Conservation (phyloP, 2,113 vertebrate genomes). For the Eclectus roratus region DNA sequence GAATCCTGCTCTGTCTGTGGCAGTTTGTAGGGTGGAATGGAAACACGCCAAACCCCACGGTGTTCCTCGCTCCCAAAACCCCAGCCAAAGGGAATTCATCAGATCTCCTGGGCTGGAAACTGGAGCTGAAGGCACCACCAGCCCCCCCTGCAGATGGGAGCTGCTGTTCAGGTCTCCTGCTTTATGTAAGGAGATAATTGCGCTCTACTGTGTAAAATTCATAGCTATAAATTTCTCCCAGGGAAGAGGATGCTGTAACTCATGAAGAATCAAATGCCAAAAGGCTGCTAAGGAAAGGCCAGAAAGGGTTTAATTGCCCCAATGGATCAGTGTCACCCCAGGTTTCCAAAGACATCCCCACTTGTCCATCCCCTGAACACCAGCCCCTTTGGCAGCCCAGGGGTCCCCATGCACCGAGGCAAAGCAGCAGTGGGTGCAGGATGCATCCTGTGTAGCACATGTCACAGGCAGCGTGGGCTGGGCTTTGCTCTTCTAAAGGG, state of each 20-base stretch:
- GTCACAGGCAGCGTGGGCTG: background rate
- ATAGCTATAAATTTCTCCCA: background rate
- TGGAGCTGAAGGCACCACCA: too few relatives aligned
- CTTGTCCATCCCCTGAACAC: rapidly evolving
- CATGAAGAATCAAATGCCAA: background rate
- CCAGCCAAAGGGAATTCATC: rapidly evolving
- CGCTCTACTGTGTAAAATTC: background rate
- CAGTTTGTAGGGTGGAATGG: background rate
- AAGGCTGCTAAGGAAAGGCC: background rate
- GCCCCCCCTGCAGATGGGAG: background rate
- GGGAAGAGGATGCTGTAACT: background rate
- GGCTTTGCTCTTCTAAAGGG: background rate
- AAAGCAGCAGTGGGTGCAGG: background rate
- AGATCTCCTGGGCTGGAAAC: background rate
- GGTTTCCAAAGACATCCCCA: background rate
- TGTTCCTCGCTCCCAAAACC: rapidly evolving
- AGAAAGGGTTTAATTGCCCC: background rate
- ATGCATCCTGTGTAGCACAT: background rate
- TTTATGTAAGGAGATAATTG: background rate
- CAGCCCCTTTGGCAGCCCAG: background rate
- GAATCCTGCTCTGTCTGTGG: rapidly evolving
- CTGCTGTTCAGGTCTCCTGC: background rate
- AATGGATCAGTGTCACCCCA: background rate
- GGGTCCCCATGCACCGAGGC: background rate
- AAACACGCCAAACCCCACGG: rapidly evolving